Percentiles rank a stretch among this genome's conserved stretches.
These are phyloP conservation scores for Malacosoma neustria DNA, from an alignment of 2,888 invertebrate species.

Conservation along the genomic window DNA sequence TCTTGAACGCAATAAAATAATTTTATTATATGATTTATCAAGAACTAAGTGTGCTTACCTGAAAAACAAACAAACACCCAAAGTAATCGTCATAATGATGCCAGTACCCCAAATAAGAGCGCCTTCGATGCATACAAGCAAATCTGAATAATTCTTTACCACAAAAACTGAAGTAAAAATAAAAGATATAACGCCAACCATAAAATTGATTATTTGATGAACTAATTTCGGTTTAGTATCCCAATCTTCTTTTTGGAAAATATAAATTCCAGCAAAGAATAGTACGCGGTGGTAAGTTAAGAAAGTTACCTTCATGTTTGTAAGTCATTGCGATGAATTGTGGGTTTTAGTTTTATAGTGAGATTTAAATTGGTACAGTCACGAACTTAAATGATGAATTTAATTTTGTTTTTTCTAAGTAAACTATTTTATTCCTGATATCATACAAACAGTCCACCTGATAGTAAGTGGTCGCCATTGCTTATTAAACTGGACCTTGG, in stretches of 20 bases:
- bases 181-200: slow-evolving; percentile 39
- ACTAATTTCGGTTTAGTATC: slow-evolving; percentile 35
- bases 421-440: no score
- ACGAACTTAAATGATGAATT: slow-evolving; percentile 4
- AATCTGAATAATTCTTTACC: slow-evolving; percentile 25
- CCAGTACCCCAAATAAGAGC: slow-evolving; percentile 61
- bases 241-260: slow-evolving; percentile 43
- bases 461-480: no score
- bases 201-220: slow-evolving; percentile 42
- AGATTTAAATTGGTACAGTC: slow-evolving; percentile 21
- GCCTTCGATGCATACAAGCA: slow-evolving; percentile 46
- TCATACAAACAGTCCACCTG: no score
- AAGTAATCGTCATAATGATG: slow-evolving; percentile 48
- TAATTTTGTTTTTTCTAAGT: no score
- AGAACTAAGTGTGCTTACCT: neutral
- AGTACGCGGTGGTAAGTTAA: slow-evolving; percentile 39
- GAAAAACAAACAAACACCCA: slow-evolving; percentile 29
- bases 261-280: slow-evolving; percentile 42
- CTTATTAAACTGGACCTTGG: no score
- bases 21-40: neutral
- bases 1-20: neutral
- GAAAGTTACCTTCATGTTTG: slow-evolving; percentile 43
- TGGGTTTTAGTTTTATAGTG: slow-evolving; percentile 16
- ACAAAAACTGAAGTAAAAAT: slow-evolving; percentile 50
- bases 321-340: slow-evolving; percentile 17